Evolutionary conservation across 2,797 vertebrate species (phyloP).

Genomic region (Chaunax sp.): DNA sequence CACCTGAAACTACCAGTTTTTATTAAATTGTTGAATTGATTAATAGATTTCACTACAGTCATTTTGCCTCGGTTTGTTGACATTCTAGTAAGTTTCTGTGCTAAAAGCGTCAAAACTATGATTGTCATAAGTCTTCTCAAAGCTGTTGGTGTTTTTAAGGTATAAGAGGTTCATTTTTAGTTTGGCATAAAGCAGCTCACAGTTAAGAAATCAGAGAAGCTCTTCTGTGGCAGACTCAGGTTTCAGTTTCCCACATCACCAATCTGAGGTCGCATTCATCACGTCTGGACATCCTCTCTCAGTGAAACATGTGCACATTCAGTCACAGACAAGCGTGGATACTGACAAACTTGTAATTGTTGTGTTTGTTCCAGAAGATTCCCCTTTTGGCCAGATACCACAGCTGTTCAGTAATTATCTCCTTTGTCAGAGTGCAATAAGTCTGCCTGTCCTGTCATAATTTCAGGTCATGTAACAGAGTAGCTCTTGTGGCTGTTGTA

Average conservation of each 20-base stretch:
- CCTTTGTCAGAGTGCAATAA: slow-evolving; percentile 26
- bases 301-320: slow-evolving; percentile 5
- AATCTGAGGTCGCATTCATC: slow-evolving; percentile 11
- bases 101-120: background rate
- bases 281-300: slow-evolving; percentile 5
- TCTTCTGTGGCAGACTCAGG: background rate
- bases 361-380: slow-evolving; percentile 41
- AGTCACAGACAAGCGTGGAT: slow-evolving; percentile 27
- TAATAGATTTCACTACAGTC: too few species aligned
- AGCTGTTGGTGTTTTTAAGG: background rate
- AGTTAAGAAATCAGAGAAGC: background rate
- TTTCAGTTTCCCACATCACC: slow-evolving; percentile 5
- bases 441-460: slow-evolving; percentile 15
- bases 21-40: too few species aligned
- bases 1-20: too few species aligned
- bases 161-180: background rate
- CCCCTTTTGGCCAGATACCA: slow-evolving; percentile 30
- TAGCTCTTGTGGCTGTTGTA: background rate
- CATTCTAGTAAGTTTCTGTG: background rate
- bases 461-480: slow-evolving; percentile 12
- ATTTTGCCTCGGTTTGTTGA: background rate
- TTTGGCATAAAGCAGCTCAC: background rate
- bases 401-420: slow-evolving; percentile 54
- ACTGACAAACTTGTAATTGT: slow-evolving; percentile 31
- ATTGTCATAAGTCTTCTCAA: background rate